Conservation (phyloP, 2,797 vertebrate genomes). For the Podargus strigoides region DNA sequence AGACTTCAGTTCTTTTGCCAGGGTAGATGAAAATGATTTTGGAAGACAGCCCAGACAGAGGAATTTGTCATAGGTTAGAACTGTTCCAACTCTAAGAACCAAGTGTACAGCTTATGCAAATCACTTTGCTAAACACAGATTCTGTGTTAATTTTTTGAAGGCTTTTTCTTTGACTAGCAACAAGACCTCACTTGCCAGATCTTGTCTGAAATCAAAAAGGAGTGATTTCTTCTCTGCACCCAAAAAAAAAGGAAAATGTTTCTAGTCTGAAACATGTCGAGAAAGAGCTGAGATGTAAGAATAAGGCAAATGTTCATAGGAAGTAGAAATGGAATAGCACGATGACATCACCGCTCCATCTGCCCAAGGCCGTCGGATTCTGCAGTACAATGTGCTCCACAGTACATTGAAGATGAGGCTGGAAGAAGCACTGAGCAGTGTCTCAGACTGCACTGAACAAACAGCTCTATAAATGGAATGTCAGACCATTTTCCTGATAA, state of each 20-base stretch:
- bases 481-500: not conserved
- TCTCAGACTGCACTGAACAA: not conserved
- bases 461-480: not conserved
- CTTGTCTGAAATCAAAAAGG: constrained; percentile 74
- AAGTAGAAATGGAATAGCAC: constrained; percentile 53
- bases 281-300: constrained; percentile 63
- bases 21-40: constrained; percentile 82
- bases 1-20: constrained; percentile 87
- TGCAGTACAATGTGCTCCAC: constrained; percentile 46
- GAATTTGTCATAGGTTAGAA: constrained; percentile 87
- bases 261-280: constrained; percentile 63
- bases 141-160: constrained; percentile 69
- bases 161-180: constrained; percentile 61
- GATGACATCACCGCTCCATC: constrained; percentile 53
- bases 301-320: constrained; percentile 60
- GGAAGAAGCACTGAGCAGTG: not conserved
- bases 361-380: constrained; percentile 35
- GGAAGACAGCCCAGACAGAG: constrained; percentile 82
- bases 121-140: constrained; percentile 74
- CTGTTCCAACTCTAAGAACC: constrained; percentile 82
- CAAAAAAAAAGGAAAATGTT: constrained; percentile 39
- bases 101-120: constrained; percentile 79
- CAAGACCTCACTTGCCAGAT: constrained; percentile 73
- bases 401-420: constrained; percentile 24
- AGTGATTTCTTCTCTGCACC: constrained; percentile 67